Conservation (phyloP, 2,797 vertebrate species). For the Pseudochirops corinnae region DNA sequence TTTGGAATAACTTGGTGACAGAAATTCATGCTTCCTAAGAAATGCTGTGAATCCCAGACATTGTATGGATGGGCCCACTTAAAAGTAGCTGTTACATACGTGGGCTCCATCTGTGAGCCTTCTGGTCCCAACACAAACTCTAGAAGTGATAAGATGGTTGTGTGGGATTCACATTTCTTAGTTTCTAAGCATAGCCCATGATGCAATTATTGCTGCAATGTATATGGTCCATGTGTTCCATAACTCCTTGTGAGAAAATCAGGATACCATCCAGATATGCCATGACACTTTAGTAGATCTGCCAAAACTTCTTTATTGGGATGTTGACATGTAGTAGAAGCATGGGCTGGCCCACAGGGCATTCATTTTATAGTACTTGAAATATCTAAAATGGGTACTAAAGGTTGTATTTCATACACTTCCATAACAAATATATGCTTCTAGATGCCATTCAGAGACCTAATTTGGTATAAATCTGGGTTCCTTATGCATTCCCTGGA, state of each 20-base stretch:
- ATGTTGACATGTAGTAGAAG: background rate
- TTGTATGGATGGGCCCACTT: background rate
- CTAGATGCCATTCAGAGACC: background rate
- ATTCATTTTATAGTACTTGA: background rate
- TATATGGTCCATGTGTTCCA: background rate
- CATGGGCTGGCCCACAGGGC: background rate
- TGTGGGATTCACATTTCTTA: background rate
- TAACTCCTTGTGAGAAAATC: background rate
- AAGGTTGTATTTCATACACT: background rate
- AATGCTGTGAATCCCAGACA: background rate
- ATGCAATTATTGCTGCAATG: slow-evolving; percentile 1
- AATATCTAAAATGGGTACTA: background rate
- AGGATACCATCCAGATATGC: background rate
- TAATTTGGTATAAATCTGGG: background rate
- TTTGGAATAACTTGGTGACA: background rate
- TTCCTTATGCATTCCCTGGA: background rate
- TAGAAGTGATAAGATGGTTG: background rate
- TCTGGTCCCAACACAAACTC: background rate
- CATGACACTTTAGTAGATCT: background rate
- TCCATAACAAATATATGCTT: background rate
- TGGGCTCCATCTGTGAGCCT: slow-evolving; percentile 6
- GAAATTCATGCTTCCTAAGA: background rate
- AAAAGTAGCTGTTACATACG: background rate
- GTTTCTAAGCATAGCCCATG: background rate
- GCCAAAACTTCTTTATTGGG: background rate